phyloP scores from a whole-genome alignment of 92 coral and sea anemone genomes.

The Palythoa grandiflora region DNA sequence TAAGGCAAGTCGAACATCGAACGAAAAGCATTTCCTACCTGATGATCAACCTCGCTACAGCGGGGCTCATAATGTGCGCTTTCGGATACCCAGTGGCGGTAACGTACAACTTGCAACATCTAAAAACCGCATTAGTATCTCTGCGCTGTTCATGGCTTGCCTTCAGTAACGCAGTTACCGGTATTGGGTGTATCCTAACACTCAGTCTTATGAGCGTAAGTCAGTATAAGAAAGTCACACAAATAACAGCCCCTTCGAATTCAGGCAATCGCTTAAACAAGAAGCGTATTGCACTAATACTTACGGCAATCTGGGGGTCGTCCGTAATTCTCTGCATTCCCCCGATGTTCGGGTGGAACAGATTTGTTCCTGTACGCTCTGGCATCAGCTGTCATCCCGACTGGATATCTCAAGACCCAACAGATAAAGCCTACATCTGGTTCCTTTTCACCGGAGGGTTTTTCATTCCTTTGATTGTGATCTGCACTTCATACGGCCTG shows the following conservation, averaged over 20 bases:
- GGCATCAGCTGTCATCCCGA: conserved; percentile 68
- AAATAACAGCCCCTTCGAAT: not conserved
- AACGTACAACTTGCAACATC: not conserved
- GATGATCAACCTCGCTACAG: conserved; percentile 45
- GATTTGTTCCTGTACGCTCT: conserved; percentile 53
- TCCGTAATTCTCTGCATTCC: conserved; percentile 24
- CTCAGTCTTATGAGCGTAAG: not conserved
- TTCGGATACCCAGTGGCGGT: conserved; percentile 7
- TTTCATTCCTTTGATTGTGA: conserved; percentile 52
- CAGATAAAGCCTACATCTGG: conserved; percentile 52
- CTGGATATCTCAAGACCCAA: conserved; percentile 52
- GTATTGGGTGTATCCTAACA: not conserved
- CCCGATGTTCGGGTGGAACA: conserved; percentile 71
- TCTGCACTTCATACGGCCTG: conserved; percentile 46
- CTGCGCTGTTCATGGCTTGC: conserved; percentile 2
- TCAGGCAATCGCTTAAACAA: not conserved
- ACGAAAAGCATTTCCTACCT: conserved; percentile 40
- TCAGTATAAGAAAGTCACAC: conserved; percentile 6
- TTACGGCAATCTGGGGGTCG: conserved; percentile 25
- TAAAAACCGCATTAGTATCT: not conserved
- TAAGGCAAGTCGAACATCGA: conserved; percentile 55
- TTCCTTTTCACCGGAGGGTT: conserved; percentile 58
- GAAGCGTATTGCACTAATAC: not conserved
- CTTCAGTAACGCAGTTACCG: not conserved
- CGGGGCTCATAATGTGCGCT: not conserved